Base-by-base conservation (phyloP, 2,797 vertebrate genomes). In the Dryobates pubescens region DNA sequence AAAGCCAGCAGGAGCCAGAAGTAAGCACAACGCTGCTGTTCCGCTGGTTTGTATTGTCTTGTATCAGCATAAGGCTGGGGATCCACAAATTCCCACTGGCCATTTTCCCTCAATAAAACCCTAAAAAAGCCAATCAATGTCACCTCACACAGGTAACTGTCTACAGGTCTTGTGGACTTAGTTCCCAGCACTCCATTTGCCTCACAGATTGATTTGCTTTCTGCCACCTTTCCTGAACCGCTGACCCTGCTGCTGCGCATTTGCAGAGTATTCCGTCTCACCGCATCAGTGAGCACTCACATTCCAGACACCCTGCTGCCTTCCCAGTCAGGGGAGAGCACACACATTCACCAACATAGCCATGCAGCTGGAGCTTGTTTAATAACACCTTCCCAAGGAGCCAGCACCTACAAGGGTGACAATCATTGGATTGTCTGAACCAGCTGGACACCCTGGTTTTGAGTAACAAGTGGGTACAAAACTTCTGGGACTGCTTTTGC, bases 401-500 rank as follows among this genome's bases (percentile, higher is more conserved):
- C 69, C 65, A 84, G 81, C 75, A 91, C 38, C 74, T 86, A 71
- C 58, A 87, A 80, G 61, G 49, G 88, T 45, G 32, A 72, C 93
- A 94, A 88, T 86, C 61, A 27, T 51, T 68, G 70, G 67, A 88
- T 59, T 82, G 51, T 69, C 41, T 90, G 80, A 95, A 92, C 20
- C 53, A 92, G 70, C 36, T 79, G 94, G 79, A 82, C 82, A 58
- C 68, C 32, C 41, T 68, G 57, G 63, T 79, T 91, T 64, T 83
- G 79, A 94, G 56, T 90, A 86, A 90, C 47, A 78, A 56, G 8
- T 51, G 36, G 58, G 51, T 91, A 78, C 82, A 91, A 89, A 90
- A 93, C 53, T 93, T 94, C 76, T 78, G 90, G 86, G 90, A 89
- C 47, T 89, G 53, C 64, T 90, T 94, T 83, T 92, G 73, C 73